These are phyloP conservation scores for Drosophila chauvacae DNA, from an alignment of 1,140 invertebrate genomes.

Conservation along the genomic window DNA sequence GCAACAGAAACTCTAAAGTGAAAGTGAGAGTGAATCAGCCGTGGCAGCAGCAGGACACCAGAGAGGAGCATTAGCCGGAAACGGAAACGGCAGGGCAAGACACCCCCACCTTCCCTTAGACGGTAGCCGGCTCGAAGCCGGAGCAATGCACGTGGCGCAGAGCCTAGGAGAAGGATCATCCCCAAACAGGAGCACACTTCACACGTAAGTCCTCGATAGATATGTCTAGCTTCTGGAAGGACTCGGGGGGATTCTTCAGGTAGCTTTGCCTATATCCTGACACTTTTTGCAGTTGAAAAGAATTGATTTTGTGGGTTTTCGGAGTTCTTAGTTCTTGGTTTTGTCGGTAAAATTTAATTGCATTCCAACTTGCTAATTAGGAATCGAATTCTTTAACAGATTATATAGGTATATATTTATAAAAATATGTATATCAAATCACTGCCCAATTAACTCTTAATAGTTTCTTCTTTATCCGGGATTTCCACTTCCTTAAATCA, in stretches of 20 bases:
- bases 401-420: too few relatives aligned
- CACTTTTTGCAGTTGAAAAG: neutral
- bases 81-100: slow-evolving; percentile 3
- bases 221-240: neutral
- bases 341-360: neutral
- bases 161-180: neutral
- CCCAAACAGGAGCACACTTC: neutral
- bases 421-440: too few relatives aligned
- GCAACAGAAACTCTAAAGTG: slow-evolving; percentile 26
- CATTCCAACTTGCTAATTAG: neutral
- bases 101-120: neutral
- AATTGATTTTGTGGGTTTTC: neutral
- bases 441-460: neutral
- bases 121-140: neutral
- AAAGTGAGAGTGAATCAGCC: slow-evolving; percentile 39
- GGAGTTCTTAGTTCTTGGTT: neutral
- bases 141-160: slow-evolving; percentile 18
- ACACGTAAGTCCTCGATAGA: slow-evolving; percentile 15
- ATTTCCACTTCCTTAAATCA: neutral
- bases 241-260: neutral
- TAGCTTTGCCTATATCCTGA: neutral
- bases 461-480: neutral
- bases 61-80: neutral
- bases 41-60: slow-evolving; percentile 1
- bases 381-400: neutral